phyloP scores from a whole-genome alignment of 1,140 invertebrate species.

The Pectinophora gossypiella region DNA sequence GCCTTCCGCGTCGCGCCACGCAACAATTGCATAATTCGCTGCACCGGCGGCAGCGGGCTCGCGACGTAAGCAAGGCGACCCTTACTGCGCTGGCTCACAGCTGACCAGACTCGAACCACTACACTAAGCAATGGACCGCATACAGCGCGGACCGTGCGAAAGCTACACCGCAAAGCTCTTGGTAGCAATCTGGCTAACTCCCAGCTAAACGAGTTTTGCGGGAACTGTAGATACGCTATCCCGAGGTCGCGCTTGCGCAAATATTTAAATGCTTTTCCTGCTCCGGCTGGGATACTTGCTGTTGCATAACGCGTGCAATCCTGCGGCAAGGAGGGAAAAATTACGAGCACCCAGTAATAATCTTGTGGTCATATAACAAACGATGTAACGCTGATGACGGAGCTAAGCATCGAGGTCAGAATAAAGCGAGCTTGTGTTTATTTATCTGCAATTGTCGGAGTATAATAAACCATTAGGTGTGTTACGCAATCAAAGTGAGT shows the following conservation, averaged over 20 bases:
- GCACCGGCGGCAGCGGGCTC: background rate
- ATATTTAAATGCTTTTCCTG: constrained; percentile 57
- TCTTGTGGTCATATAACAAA: background rate
- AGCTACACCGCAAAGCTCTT: constrained; percentile 6
- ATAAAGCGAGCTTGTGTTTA: background rate
- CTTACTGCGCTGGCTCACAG: constrained; percentile 8
- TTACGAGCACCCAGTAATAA: background rate
- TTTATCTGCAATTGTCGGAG: no score
- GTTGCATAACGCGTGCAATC: constrained; percentile 28
- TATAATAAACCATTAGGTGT: no score
- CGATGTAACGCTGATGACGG: background rate
- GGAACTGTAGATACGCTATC: constrained; percentile 39
- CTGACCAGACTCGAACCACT: background rate
- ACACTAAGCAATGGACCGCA: constrained; percentile 10
- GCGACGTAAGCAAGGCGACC: constrained; percentile 6
- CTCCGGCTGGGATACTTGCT: constrained; percentile 19
- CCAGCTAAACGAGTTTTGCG: constrained; percentile 50
- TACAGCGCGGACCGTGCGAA: background rate
- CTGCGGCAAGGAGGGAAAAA: background rate
- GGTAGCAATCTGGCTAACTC: constrained; percentile 18
- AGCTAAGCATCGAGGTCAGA: background rate
- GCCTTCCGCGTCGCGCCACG: constrained; percentile 56
- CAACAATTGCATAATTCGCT: constrained; percentile 46
- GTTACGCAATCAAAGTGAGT: background rate
- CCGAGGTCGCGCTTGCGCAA: constrained; percentile 53